phyloP scores from a whole-genome alignment of 2,797 vertebrate species.

The Coluber constrictor region DNA sequence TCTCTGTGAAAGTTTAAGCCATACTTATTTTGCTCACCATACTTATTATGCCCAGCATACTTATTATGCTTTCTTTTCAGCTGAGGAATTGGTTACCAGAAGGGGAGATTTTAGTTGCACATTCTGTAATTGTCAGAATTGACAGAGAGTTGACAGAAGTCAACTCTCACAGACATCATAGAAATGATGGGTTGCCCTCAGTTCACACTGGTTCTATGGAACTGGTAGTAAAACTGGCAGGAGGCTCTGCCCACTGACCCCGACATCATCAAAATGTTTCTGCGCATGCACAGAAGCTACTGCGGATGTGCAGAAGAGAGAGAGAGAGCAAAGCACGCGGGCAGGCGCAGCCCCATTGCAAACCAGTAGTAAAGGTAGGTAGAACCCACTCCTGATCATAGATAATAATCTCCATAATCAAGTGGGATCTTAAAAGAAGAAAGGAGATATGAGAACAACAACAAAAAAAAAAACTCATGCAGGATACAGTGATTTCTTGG shows the following conservation, averaged over 20 bases:
- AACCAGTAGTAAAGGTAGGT: no score
- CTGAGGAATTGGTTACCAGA: not conserved
- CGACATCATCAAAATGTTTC: no score
- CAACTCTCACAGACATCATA: not conserved
- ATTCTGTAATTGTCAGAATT: no score
- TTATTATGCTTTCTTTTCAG: not conserved
- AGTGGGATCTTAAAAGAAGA: not conserved
- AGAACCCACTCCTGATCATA: not conserved
- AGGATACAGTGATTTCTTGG: not conserved
- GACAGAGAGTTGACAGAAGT: not conserved
- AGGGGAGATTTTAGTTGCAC: not conserved
- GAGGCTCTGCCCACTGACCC: no score
- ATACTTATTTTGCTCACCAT: not conserved
- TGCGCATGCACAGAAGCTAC: no score
- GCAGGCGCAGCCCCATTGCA: no score
- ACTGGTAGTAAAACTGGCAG: no score
- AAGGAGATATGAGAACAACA: not conserved
- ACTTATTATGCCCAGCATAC: no score
- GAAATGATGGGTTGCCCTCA: not conserved
- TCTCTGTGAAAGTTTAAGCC: not conserved
- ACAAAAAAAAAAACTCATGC: not conserved
- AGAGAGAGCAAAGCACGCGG: no score
- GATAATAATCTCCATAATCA: not conserved
- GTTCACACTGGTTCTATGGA: no score
- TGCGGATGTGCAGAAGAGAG: no score